Evolutionary conservation across 2,113 vertebrate genomes (phyloP).

Genomic region (Pelecanoides urinatrix): DNA sequence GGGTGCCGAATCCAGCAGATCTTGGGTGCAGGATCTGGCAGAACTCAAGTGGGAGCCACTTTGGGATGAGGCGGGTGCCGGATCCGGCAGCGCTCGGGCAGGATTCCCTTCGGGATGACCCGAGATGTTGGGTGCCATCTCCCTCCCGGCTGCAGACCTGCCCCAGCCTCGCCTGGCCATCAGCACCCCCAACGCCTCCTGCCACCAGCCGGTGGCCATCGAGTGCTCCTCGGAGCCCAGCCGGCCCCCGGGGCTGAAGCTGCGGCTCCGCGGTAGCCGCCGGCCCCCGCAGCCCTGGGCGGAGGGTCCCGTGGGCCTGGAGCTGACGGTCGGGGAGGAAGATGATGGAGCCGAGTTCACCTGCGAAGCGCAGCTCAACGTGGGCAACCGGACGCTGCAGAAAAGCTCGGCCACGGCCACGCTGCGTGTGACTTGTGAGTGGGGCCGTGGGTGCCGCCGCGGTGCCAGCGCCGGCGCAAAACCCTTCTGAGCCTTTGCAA

Average conservation of each 20-base stretch:
- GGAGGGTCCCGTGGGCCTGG: not conserved
- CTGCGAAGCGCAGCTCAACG: not conserved
- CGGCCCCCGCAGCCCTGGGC: accelerated
- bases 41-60: no score
- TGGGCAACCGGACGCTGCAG: not conserved
- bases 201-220: not conserved
- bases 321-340: not conserved
- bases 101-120: not conserved
- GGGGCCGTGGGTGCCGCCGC: not conserved
- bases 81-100: not conserved
- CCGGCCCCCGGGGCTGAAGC: not conserved
- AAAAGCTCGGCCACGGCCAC: not conserved
- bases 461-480: not conserved
- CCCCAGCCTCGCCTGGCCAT: not conserved
- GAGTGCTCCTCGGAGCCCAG: not conserved
- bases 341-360: not conserved
- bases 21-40: no score
- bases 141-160: not conserved
- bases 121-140: not conserved
- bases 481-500: not conserved
- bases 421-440: not conserved
- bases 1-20: not conserved
- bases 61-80: not conserved
- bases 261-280: not conserved
- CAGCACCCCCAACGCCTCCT: not conserved